Conservation (phyloP, 2,888 invertebrate species). For the Merodon equestris region DNA sequence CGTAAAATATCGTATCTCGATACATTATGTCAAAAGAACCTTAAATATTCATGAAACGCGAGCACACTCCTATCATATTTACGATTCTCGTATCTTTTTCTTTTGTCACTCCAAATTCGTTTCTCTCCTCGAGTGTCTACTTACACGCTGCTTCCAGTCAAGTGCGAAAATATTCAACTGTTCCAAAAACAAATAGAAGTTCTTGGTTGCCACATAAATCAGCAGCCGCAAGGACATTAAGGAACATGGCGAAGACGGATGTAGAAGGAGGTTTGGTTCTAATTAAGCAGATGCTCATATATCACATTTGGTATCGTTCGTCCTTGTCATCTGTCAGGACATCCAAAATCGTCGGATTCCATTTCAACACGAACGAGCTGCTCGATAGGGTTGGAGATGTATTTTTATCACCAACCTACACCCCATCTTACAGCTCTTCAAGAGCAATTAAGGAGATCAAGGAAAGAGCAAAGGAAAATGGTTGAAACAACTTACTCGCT, state of each 20-base stretch:
- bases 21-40: slow-evolving; percentile 14
- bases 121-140: too few relatives aligned
- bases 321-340: slow-evolving; percentile 12
- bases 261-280: too few relatives aligned
- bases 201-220: slow-evolving; percentile 24
- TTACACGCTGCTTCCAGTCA: too few relatives aligned
- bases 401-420: slow-evolving; percentile 1
- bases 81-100: not conserved
- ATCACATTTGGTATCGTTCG: too few relatives aligned
- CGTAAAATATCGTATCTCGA: slow-evolving; percentile 21
- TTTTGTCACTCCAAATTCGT: too few relatives aligned
- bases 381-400: not conserved
- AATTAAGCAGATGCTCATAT: too few relatives aligned
- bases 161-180: not conserved
- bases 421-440: too few relatives aligned
- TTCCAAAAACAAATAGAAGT: slow-evolving; percentile 4
- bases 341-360: slow-evolving; percentile 10
- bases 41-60: slow-evolving; percentile 1
- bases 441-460: slow-evolving; percentile 10
- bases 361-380: not conserved
- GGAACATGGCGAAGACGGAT: too few relatives aligned
- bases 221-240: not conserved
- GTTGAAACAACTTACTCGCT: slow-evolving; percentile 82
- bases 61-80: not conserved
- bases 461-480: not conserved